Conservation (phyloP, 1,140 invertebrate species). For the Zeugodacus cucurbitae region DNA sequence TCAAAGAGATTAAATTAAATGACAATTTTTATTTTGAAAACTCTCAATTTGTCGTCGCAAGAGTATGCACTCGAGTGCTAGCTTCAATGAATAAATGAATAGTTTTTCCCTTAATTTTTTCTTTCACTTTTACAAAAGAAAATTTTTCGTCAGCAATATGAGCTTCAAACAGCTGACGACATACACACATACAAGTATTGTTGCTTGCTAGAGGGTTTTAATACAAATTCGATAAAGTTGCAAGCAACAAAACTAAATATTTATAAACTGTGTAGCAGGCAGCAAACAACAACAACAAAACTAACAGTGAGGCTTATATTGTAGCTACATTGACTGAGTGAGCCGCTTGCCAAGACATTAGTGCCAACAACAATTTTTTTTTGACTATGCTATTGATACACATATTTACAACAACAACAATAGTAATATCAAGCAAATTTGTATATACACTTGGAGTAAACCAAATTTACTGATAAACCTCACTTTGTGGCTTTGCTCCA, state of each 20-base stretch:
- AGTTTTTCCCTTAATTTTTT: not conserved
- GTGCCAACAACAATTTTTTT: not conserved
- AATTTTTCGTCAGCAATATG: not conserved
- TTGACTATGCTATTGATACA: not conserved
- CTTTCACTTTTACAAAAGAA: not conserved
- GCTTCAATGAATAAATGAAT: not conserved
- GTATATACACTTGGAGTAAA: not conserved
- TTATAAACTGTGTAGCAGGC: not conserved
- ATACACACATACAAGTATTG: not conserved
- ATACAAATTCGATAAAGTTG: not conserved
- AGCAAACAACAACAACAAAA: not conserved
- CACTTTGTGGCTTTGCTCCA: slow-evolving; percentile 11
- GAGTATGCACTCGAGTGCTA: not conserved
- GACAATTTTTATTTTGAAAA: not conserved
- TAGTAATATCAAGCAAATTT: not conserved
- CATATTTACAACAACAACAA: not conserved
- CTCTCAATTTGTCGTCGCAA: not conserved
- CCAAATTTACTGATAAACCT: slow-evolving; percentile 26
- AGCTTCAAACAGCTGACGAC: not conserved
- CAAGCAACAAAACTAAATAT: slow-evolving; percentile 27
- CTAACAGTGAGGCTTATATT: not conserved
- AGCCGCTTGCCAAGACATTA: not conserved
- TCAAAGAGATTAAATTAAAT: not conserved
- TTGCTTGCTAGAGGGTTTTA: not conserved
- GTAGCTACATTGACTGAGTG: not conserved